Conservation (phyloP, 2,888 invertebrate genomes). For the Idaea aversata region DNA sequence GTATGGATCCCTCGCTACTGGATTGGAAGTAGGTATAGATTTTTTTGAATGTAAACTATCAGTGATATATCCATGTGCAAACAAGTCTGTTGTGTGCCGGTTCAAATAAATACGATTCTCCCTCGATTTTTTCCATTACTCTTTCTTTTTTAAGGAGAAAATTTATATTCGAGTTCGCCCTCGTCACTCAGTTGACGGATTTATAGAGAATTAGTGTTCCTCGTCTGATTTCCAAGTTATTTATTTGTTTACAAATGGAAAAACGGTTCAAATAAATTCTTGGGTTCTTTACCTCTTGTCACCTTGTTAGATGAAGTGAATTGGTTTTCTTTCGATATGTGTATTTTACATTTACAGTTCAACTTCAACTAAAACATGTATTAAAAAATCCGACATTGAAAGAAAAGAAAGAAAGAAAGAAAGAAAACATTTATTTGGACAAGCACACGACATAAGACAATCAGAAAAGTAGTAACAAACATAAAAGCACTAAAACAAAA, state of each 20-base stretch:
- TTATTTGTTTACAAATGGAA: slow-evolving; percentile 38
- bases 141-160: slow-evolving; percentile 28
- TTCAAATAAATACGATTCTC: slow-evolving; percentile 53
- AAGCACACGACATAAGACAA: no score
- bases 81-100: slow-evolving; percentile 16
- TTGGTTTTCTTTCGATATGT: neutral
- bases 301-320: slow-evolving; percentile 7
- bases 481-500: no score
- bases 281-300: slow-evolving; percentile 20
- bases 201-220: slow-evolving; percentile 42
- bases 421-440: no score
- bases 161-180: slow-evolving; percentile 31
- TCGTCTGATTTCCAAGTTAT: slow-evolving; percentile 29
- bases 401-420: no score
- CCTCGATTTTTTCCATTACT: slow-evolving; percentile 36
- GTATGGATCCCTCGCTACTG: no score
- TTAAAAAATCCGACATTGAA: no score
- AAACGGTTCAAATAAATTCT: slow-evolving; percentile 25
- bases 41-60: neutral
- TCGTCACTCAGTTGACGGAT: slow-evolving; percentile 46
- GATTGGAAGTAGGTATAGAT: no score
- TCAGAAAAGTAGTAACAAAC: no score
- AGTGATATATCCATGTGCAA: neutral
- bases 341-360: neutral
- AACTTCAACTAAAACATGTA: no score